A percentile compares a stretch with the other conserved stretches of the same genome.
These are phyloP conservation scores for Apomyelois bistriatella DNA, from an alignment of 2,888 invertebrate species.

Conservation along the genomic window DNA sequence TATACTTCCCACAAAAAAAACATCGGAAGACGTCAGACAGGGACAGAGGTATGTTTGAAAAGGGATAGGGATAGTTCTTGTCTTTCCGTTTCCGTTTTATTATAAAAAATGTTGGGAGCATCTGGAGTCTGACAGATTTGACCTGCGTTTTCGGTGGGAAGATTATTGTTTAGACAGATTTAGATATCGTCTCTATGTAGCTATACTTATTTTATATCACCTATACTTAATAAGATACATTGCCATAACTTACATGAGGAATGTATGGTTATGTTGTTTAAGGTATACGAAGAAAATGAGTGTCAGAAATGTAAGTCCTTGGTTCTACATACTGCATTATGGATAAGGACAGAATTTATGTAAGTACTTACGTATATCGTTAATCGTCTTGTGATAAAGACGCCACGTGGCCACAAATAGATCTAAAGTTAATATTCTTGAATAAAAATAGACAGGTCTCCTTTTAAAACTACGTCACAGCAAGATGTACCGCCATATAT, in stretches of 20 bases:
- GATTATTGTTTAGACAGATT: slow-evolving; percentile 30
- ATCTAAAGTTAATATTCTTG: not conserved
- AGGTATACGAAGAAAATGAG: too few relatives aligned
- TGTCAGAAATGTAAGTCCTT: too few relatives aligned
- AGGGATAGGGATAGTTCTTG: slow-evolving; percentile 41
- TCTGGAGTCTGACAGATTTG: slow-evolving; percentile 60
- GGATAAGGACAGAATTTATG: not conserved
- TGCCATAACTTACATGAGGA: too few relatives aligned
- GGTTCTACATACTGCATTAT: too few relatives aligned
- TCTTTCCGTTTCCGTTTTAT: slow-evolving; percentile 76
- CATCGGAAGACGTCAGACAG: slow-evolving; percentile 49
- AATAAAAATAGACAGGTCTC: not conserved
- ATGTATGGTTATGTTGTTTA: too few relatives aligned
- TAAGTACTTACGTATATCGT: not conserved
- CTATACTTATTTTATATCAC: too few relatives aligned
- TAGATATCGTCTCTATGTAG: slow-evolving; percentile 17
- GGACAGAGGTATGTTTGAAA: slow-evolving; percentile 37
- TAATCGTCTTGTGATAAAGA: not conserved
- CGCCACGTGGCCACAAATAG: not conserved
- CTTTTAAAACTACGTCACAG: not conserved
- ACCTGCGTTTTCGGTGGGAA: slow-evolving; percentile 48
- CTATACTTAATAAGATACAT: too few relatives aligned
- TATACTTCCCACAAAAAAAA: slow-evolving; percentile 42
- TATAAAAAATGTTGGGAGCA: slow-evolving; percentile 62
- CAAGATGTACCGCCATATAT: not conserved